Base-by-base conservation (phyloP, 2,888 invertebrate genomes). In the Coremacera marginata region DNA sequence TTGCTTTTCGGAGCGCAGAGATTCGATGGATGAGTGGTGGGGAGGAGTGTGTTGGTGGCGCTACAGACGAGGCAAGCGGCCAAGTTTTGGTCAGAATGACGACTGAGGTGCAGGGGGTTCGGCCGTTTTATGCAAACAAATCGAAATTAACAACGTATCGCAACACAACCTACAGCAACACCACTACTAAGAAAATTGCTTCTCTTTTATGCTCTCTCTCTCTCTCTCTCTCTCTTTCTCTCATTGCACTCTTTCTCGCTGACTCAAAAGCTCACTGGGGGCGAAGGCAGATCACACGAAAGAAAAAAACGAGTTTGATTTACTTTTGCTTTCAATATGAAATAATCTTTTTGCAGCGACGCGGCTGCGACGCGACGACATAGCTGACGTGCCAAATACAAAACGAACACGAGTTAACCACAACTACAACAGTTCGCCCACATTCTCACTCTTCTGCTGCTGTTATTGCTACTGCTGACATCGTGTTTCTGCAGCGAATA, bases 251-350 rank as follows among this genome's bases (percentile, higher is more conserved):
- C 51, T 52, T 19, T 68, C 60, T 34, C 55, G 37, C 49, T 11
- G 37, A 70, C 49, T 55, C 62, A 49, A 70, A 75, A 68, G 67
- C 62, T 72, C 37, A 44, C 44, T 44, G 1, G 44, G 44, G 44
- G 44, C 11, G 37, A 7, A 37, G 37, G 37, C 5, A 37, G 60
- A 16, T 31, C 25, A 25, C 60, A 22, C 25, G n/a, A 22, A 34
- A 67, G 5, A 8, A 34, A 22, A 22, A 34, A 34, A 25, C 68
- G 25, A 16, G 52, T 31, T 37, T 73, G 82, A 81, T 86, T 87
- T 84, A 88, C 89, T 88, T 89, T 88, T 88, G 89, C 87, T 89
- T 88, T 89, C 89, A 85, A 83, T 88, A 87, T 87, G 86, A 89
- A 87, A 86, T 86, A 88, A 88, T 86, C 83, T 81, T 78, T 78